A percentile compares a stretch with the other conserved stretches of the same genome.
Evolutionary conservation across 1,140 invertebrate genomes (phyloP).

Genomic region (Periplaneta americana): DNA sequence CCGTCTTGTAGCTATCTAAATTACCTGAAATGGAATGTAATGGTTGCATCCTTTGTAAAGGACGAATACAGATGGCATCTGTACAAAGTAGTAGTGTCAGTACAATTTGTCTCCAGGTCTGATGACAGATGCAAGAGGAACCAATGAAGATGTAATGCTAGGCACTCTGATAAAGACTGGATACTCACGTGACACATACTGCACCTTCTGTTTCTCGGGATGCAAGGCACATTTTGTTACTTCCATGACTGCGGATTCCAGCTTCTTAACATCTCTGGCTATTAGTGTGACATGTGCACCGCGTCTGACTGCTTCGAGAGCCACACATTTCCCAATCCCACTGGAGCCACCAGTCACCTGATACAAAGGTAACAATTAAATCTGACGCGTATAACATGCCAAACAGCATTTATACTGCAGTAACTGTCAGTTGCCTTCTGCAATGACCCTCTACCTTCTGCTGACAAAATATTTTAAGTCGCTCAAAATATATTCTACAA

Average conservation of each 20-base stretch:
- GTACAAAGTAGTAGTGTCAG: too few species aligned
- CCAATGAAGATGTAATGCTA: too few species aligned
- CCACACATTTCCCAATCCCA: conserved; percentile 86
- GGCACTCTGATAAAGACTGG: too few species aligned
- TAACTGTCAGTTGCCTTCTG: background rate
- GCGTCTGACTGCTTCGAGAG: conserved; percentile 62
- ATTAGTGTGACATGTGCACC: conserved; percentile 89
- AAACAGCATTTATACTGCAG: too few species aligned
- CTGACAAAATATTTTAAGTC: too few species aligned
- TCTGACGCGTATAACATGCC: background rate
- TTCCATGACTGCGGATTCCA: conserved; percentile 55
- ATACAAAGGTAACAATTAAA: background rate
- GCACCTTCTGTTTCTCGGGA: conserved; percentile 54
- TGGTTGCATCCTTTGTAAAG: too few species aligned
- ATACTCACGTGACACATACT: conserved; percentile 47
- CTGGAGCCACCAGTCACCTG: conserved; percentile 90
- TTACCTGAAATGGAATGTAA: too few species aligned
- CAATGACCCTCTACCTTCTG: background rate
- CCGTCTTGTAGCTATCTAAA: too few species aligned
- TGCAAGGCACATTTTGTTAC: conserved; percentile 39
- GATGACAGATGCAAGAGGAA: too few species aligned
- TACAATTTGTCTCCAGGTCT: too few species aligned
- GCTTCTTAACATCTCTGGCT: conserved; percentile 67
- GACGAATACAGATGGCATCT: too few species aligned
- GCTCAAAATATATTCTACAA: too few species aligned